Evolutionary conservation across 2,888 invertebrate species (phyloP).

Genomic region (Caprella mutica): DNA sequence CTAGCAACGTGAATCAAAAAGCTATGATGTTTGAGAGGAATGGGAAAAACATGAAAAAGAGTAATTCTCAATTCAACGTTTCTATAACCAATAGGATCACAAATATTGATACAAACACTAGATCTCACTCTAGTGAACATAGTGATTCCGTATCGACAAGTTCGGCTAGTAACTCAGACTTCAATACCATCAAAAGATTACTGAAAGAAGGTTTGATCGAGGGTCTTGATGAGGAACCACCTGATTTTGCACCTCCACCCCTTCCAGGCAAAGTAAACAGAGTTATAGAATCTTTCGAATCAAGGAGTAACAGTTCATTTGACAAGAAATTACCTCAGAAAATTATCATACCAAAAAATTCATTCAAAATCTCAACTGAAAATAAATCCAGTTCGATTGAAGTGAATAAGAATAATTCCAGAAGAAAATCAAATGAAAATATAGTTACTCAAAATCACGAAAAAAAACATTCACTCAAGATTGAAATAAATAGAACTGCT

Average conservation of each 20-base stretch:
- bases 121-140: not conserved
- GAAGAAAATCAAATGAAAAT: no score
- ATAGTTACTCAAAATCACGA: no score
- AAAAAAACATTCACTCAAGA: no score
- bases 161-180: conserved; percentile 43
- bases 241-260: conserved; percentile 52
- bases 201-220: conserved; percentile 57
- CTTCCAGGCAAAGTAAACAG: conserved; percentile 36
- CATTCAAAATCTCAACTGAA: no score
- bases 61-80: not conserved
- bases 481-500: no score
- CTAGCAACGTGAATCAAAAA: not conserved
- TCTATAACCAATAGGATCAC: not conserved
- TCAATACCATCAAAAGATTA: conserved; percentile 62
- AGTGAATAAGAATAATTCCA: no score
- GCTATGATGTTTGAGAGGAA: no score
- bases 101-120: not conserved
- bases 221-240: conserved; percentile 44
- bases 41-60: not conserved
- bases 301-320: no score
- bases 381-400: no score
- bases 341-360: no score
- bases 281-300: no score
- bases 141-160: not conserved
- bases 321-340: no score